Evolutionary conservation across 2,888 invertebrate genomes (phyloP).

Genomic region (Thumatha senex): DNA sequence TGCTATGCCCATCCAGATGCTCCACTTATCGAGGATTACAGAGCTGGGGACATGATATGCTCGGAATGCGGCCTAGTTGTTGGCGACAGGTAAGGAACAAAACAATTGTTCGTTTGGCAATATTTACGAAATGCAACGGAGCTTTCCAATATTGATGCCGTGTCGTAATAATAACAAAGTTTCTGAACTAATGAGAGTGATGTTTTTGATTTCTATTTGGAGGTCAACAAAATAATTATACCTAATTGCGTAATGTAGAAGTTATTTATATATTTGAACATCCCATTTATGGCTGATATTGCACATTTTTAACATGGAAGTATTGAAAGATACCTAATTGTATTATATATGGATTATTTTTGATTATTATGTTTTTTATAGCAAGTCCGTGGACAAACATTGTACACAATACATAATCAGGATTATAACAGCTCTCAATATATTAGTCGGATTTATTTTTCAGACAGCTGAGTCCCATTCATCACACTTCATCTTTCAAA

Average conservation of each 20-base stretch:
- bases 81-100: constrained; percentile 92
- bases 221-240: constrained; percentile 42
- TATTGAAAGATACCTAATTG: background rate
- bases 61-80: constrained; percentile 99
- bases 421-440: too few species aligned
- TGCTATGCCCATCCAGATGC: constrained; percentile 98
- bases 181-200: constrained; percentile 43
- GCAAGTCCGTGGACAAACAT: too few species aligned
- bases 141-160: constrained; percentile 45
- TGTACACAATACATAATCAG: too few species aligned
- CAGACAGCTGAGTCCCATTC: too few species aligned
- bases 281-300: constrained; percentile 17
- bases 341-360: too few species aligned
- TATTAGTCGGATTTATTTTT: too few species aligned
- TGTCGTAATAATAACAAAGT: constrained; percentile 52
- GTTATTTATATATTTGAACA: constrained; percentile 31
- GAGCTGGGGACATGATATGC: constrained; percentile 99
- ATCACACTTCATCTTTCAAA: too few species aligned
- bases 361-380: too few species aligned
- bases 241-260: constrained; percentile 42
- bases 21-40: constrained; percentile 97
- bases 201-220: constrained; percentile 52
- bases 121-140: constrained; percentile 51
- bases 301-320: background rate
- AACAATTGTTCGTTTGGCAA: constrained; percentile 47